A percentile compares a stretch with the other conserved stretches of the same genome.
Evolutionary conservation across 2,888 invertebrate species (phyloP).

Genomic region (Strigamia crassipes): DNA sequence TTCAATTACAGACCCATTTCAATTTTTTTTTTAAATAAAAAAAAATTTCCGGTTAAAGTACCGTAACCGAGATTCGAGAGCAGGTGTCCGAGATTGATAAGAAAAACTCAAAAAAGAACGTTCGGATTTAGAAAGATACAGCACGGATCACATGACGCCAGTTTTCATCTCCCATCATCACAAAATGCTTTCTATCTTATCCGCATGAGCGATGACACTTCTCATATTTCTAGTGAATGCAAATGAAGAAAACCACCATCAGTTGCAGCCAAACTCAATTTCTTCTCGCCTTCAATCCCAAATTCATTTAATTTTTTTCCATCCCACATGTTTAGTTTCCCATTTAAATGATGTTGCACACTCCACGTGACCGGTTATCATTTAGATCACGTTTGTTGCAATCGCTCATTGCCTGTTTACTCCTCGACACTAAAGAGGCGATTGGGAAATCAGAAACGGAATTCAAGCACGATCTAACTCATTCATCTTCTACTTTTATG

Average conservation of each 20-base stretch:
- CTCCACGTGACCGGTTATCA: neutral
- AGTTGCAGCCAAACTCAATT: neutral
- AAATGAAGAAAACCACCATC: neutral
- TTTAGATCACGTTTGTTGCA: neutral
- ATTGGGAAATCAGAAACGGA: slow-evolving; percentile 10
- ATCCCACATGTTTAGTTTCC: too few relatives aligned
- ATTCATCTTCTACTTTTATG: neutral
- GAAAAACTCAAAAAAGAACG: neutral
- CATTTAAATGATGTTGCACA: neutral
- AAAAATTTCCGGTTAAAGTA: neutral
- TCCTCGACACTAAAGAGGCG: slow-evolving; percentile 2
- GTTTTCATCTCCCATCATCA: neutral
- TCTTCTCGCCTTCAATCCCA: neutral
- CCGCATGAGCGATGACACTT: neutral
- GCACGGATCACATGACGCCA: neutral
- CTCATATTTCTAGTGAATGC: slow-evolving; percentile 11
- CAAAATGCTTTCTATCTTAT: neutral
- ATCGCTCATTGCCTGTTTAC: neutral
- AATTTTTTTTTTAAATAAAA: neutral
- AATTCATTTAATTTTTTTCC: neutral
- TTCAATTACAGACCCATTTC: too few relatives aligned
- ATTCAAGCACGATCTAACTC: neutral
- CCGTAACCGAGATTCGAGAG: neutral
- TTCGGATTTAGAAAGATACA: neutral
- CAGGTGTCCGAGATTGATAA: neutral